Conservation (phyloP, 1,140 invertebrate species). For the Aculops lycopersici region DNA sequence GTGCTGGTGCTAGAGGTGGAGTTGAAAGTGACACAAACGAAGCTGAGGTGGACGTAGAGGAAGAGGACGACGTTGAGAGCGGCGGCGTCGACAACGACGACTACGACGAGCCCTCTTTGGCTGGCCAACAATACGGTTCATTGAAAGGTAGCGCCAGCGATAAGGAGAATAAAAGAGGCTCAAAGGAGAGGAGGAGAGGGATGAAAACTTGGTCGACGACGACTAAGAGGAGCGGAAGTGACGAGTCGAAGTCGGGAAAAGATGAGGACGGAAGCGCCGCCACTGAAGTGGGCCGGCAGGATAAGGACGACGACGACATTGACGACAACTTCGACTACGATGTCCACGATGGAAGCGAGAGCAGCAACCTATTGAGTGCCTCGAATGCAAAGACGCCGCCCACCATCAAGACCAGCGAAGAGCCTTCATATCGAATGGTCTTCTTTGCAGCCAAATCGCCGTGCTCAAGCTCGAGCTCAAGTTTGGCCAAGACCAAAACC, state of each 20-base stretch:
- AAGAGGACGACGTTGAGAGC: not conserved
- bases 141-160: not conserved
- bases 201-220: not conserved
- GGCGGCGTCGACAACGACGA: not conserved
- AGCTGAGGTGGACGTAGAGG: not conserved
- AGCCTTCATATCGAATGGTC: not conserved
- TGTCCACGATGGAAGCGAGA: not conserved
- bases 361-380: not conserved
- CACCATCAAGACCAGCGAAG: not conserved
- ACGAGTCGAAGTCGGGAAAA: too few relatives aligned
- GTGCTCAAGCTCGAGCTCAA: too few relatives aligned
- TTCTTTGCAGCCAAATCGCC: too few relatives aligned
- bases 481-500: too few relatives aligned
- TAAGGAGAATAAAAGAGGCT: not conserved
- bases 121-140: not conserved
- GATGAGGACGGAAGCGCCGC: too few relatives aligned
- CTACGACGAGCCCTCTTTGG: too few relatives aligned
- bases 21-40: not conserved
- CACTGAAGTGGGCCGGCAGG: too few relatives aligned
- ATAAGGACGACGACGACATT: too few relatives aligned
- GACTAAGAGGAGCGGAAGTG: not conserved
- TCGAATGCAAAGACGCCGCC: not conserved
- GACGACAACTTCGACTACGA: not conserved
- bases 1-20: not conserved
- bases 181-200: not conserved